phyloP scores from a whole-genome alignment of 2,888 invertebrate species.

The Ernsta delagoae region DNA sequence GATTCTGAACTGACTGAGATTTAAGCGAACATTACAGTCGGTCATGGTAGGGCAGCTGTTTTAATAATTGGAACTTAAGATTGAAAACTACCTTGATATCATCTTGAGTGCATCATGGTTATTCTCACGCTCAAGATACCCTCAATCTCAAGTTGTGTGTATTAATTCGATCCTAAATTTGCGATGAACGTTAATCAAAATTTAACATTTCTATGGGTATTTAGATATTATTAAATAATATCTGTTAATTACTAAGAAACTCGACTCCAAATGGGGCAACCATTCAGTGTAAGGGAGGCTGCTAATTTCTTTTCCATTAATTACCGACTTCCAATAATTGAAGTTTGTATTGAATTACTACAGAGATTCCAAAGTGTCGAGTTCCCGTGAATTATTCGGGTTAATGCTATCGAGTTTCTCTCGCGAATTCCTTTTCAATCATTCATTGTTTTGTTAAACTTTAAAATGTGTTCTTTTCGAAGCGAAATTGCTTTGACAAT shows the following conservation, averaged over 20 bases:
- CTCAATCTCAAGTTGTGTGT: too few relatives aligned
- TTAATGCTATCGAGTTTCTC: conserved; percentile 5
- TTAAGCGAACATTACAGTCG: too few relatives aligned
- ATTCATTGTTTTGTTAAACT: neutral
- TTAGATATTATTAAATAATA: neutral
- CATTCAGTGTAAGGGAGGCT: neutral
- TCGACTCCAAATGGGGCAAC: neutral
- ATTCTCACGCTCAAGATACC: too few relatives aligned
- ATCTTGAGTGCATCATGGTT: too few relatives aligned
- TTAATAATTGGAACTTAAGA: too few relatives aligned
- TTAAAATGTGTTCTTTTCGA: neutral
- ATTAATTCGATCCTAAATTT: neutral
- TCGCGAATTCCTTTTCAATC: neutral
- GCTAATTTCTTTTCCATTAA: conserved; percentile 4
- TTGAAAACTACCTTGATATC: too few relatives aligned
- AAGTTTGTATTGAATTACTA: conserved; percentile 12
- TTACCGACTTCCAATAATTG: conserved; percentile 8
- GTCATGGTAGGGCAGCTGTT: too few relatives aligned
- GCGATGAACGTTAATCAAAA: neutral
- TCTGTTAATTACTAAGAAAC: conserved; percentile 5
- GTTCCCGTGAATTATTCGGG: conserved; percentile 1
- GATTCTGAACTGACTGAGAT: too few relatives aligned
- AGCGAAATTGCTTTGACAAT: neutral
- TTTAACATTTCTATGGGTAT: neutral
- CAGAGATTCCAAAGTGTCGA: neutral